These are phyloP conservation scores for Embiotoca jacksoni DNA, from an alignment of 2,113 vertebrate genomes.

Conservation along the genomic window DNA sequence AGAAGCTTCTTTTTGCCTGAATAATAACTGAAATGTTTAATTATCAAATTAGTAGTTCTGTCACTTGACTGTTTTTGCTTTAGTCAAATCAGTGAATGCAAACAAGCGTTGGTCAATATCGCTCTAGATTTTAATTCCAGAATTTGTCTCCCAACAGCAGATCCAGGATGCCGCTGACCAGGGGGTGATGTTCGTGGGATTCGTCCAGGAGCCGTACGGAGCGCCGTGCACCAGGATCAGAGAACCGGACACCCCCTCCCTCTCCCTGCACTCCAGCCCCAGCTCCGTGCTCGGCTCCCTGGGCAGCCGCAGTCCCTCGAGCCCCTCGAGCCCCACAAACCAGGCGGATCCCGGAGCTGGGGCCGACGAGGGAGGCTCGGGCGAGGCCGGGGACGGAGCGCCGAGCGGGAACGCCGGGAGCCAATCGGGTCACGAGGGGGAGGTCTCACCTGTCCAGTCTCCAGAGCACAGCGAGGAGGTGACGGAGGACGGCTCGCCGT, in stretches of 20 bases:
- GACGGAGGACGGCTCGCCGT: slow-evolving; percentile 71
- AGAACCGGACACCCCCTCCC: slow-evolving; percentile 79
- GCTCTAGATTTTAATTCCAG: neutral
- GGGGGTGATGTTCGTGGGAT: slow-evolving; percentile 94
- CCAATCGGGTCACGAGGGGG: slow-evolving; percentile 18
- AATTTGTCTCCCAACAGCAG: slow-evolving; percentile 81
- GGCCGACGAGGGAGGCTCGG: slow-evolving; percentile 10
- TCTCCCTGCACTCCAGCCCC: slow-evolving; percentile 86
- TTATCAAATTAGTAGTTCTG: too few species aligned
- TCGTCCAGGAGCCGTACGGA: slow-evolving; percentile 89
- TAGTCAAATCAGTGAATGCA: neutral
- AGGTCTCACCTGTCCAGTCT: slow-evolving; percentile 48
- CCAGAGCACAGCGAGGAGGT: slow-evolving; percentile 61
- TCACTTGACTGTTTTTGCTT: neutral
- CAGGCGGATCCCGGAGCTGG: slow-evolving; percentile 19
- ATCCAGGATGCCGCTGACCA: slow-evolving; percentile 95
- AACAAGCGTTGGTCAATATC: neutral
- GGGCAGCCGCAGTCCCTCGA: slow-evolving; percentile 71
- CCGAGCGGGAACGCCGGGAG: slow-evolving; percentile 35
- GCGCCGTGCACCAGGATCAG: slow-evolving; percentile 72
- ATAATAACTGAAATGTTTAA: too few species aligned
- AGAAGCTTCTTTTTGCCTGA: too few species aligned
- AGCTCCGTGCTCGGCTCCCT: slow-evolving; percentile 84
- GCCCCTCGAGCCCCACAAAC: slow-evolving; percentile 68
- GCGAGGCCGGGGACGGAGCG: slow-evolving; percentile 24